Base-by-base conservation (phyloP, 2,113 vertebrate genomes). In the Dascyllus trimaculatus region DNA sequence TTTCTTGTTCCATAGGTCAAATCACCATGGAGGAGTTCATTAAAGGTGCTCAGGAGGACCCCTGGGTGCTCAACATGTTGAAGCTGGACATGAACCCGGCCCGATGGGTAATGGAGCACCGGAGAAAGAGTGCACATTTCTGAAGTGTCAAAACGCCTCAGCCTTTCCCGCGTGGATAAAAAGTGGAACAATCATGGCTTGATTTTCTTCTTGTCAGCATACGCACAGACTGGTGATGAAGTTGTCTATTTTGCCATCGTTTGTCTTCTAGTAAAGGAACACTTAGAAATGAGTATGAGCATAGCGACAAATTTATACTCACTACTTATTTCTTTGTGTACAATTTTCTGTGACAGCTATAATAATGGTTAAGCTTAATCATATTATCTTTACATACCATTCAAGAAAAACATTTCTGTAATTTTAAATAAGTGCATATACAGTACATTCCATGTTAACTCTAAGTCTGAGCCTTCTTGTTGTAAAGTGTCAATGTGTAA, bases 11-110 rank as follows among this genome's bases (percentile, higher is more conserved):
- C 43, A 19, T 85, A 95, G 94, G 94, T 72, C 63, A 71, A 1
- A 91, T 95, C 38, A 94, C 80, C 19, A 53, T 95, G 46, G 84
- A 93, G 1, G 94, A 95, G 84, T 95, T 95, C 64, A 62, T 95
- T 1, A 76, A 71, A 70, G 95, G 95, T 0, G 91, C 94, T 0
- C 82, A 91, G 80, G 85, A 89, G 64, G 93, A 95, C 75, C 85
- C 87, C 1, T 95, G 94, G 94, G 88, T 95, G 46, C 86, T 93
- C 13, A 94, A 86, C 75, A 93, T 95, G 91, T 35, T 95, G 40
- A 87, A 92, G 45, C 19, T 95, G 85, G 94, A 95, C 76, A 91
- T 94, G 80, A 94, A 94, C 62, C 93, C 94, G 4, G 86, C 86
- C 1, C 74, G 73, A n/a, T 95, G 94, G 94, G 62, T 95, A 38